Evolutionary conservation across 2,113 vertebrate species (phyloP), one percentile per base, ranked within the genome.

Genomic region (Axis porcinus): DNA sequence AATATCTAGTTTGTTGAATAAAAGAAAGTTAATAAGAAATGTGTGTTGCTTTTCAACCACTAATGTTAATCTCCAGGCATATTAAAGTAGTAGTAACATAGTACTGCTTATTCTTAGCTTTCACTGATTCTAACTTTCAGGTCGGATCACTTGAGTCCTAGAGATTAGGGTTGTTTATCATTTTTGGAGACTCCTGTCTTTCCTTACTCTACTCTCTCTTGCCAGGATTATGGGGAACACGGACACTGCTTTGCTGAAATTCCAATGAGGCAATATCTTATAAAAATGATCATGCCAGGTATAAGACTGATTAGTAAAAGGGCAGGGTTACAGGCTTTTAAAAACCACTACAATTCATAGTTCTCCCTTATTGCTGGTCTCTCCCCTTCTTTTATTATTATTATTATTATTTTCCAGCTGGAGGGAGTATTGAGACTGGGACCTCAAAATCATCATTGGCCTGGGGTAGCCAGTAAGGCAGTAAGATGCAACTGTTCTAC

Each of bases 161-260:
- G 55, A 76, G 52, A 43, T 90, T 40, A 60, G 45, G 21, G 12
- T 45, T 92, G n/a, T 47, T 89, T 64, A 62, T 93, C 85, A 30
- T 40, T 83, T 54, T 36, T 57, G 30, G 87, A 82, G 64, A n/a
- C 25, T 15, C 54, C 25, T 89, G 16, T 89, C 50, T 92, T 45
- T 88, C 28, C 70, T 58, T 30, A 82, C 27, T n/a, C 76, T 55
- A 17, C 14, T 87, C 3, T 60, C 43, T 95, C 40, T 89, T 79
- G 70, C 52, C 64, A 84, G 27, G 76, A 95, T 76, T 89, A 47
- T 76, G 91, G 57, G 40, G 40, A 54, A 88, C 15, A 47, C 30
- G 88, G 64, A 16, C 15, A 84, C 36, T 90, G 64, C 55, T 94
- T 90, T 78, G 55, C 64, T 94, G 93, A 97, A 96, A 92, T 97